Base-by-base conservation (phyloP, 2,888 invertebrate species). In the Spicauda simplicius region DNA sequence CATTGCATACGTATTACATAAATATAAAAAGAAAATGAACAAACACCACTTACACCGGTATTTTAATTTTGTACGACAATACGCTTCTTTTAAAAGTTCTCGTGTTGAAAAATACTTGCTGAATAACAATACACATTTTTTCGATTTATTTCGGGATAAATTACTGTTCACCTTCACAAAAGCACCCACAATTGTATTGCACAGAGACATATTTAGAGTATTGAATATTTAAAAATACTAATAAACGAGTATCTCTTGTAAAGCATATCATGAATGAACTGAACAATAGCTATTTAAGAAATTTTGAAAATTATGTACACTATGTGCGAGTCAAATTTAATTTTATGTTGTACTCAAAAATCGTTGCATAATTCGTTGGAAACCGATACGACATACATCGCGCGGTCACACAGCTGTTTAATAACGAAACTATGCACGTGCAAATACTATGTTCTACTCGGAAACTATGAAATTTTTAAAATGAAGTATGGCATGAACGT, bases 11-110 rank as follows among this genome's bases (percentile, higher is more conserved):
- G n/a, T 41, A 2, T 41, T 14, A 41, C 14, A 41, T 41, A 41
- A 12, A 41, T 41, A 41, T 14, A 0, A 58, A 8, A 19, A 7
- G 10, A 14, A 41, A 54, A n/a, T 14, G 0, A 37, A 53, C 14
- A 41, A 58, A 25, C n/a, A 2, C 16, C 75, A 95, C 96, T 95
- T 93, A 96, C 96, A 96, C 91, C 94, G 93, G 87, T 96, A 96
- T 90, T 96, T 96, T 69, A 94, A 87, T 88, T 95, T 96, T 19
- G 95, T 95, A 77, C 94, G 91, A 76, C 94, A 91, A 83, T 96
- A 96, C 4, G 96, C 95, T 80, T 95, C 94, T 76, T 94, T 91
- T 66, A 94, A 79, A 67, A 93, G 79, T 72, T 93, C 91, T 52
- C 88, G 86, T 19, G 91, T 89, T 14, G 93, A 91, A 78, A 82